A percentile compares a stretch with the other conserved stretches of the same genome.
Evolutionary conservation across 2,797 vertebrate genomes (phyloP).

Genomic region (Darevskia nairensis): DNA sequence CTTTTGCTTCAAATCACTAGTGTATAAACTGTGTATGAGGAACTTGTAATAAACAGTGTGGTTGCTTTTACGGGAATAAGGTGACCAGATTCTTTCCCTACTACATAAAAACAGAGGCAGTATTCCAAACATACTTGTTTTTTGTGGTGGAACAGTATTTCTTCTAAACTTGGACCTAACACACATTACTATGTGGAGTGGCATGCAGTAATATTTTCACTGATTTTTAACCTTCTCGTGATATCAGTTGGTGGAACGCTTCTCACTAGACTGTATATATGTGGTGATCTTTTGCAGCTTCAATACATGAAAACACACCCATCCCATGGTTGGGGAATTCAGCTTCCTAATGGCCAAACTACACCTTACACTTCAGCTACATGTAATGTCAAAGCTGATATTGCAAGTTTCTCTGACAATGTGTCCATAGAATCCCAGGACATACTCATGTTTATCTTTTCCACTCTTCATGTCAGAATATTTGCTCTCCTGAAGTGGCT

Average conservation of each 20-base stretch:
- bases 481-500: neutral
- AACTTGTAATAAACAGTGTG: neutral
- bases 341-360: neutral
- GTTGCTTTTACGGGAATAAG: neutral
- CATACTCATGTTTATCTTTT: neutral
- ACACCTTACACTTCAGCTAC: neutral
- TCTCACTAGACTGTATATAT: neutral
- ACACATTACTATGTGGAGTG: neutral
- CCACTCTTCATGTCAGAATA: neutral
- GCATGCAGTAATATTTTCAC: neutral
- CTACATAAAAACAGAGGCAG: neutral
- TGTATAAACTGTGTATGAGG: constrained; percentile 8
- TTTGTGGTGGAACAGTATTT: neutral
- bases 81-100: neutral
- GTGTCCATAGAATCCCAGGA: neutral
- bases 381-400: neutral
- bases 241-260: neutral
- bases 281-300: neutral
- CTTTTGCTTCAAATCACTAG: constrained; percentile 54
- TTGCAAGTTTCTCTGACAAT: neutral
- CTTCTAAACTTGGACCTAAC: neutral
- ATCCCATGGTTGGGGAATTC: neutral
- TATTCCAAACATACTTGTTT: neutral
- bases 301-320: too few relatives aligned
- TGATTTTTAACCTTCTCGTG: neutral